Base-by-base conservation (phyloP, 2,888 invertebrate species). In the Tolmerus cingulatus region DNA sequence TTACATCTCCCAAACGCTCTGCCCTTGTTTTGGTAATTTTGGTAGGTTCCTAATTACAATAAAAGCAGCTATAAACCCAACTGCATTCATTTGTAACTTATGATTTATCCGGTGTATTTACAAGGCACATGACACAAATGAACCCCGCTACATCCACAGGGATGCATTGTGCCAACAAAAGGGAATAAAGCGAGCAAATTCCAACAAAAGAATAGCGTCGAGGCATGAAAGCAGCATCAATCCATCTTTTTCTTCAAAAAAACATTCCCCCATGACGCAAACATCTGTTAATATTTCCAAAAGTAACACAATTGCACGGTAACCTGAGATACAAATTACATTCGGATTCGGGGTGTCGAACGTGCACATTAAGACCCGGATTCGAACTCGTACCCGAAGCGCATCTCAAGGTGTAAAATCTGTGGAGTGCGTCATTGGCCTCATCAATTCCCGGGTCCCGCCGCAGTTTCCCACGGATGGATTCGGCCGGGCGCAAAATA, bases 381-480 rank as follows among this genome's bases (percentile, higher is more conserved):
- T 40, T 46, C 23, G 23, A 78, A 19, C 37, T 23, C 14, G 78
- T 43, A 34, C 5, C 51, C n/a, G 27, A 66, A 46, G 43, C 66
- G 27, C 34, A 81, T 30, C 55, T 55, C 81, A 55, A 81, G 81
- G 84, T 84, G 84, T 66, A 66, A 84, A 14, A 46, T 46, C 43
- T n/a, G n/a, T 23, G 46, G 66, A 66, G 8, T 66, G 82, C 84
- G 66, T 84, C 81, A 66, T 84, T 66, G 37, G 84, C 84, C 74
- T 57, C 66, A 84, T 57, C 84, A 84, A 84, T 66, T 66, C 66
- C 66, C 34, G 34, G 34, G 34, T 34, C 34, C 7, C 7, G 34
- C 34, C 8, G 66, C 9, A 19, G 27, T 23, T 81, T 84, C 74
- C 40, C 84, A 84, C 74, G 84, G 74, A 8, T 81, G 81, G 40